phyloP scores from a whole-genome alignment of 2,797 vertebrate species.

The Morelia viridis region DNA sequence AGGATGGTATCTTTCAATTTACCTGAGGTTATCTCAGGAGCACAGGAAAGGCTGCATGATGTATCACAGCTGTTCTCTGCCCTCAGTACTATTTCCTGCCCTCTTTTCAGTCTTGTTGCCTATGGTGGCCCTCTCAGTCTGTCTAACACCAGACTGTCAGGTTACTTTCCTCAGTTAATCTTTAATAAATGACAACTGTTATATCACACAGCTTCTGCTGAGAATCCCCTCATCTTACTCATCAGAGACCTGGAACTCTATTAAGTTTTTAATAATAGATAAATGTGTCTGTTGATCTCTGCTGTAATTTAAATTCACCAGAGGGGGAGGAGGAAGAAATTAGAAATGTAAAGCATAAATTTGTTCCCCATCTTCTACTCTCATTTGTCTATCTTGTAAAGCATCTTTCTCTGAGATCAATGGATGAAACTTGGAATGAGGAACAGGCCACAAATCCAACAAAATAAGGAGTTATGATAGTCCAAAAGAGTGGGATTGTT shows the following conservation, averaged over 20 bases:
- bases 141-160: not conserved
- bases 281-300: constrained; percentile 61
- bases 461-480: constrained; percentile 41
- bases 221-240: constrained; percentile 49
- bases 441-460: not conserved
- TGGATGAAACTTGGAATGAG: constrained; percentile 32
- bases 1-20: not conserved
- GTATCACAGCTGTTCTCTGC: not conserved
- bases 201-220: constrained; percentile 49
- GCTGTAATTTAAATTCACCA: constrained; percentile 55
- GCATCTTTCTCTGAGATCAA: constrained; percentile 35
- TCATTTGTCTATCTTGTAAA: constrained; percentile 27
- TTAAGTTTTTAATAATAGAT: constrained; percentile 64
- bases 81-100: not conserved
- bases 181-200: constrained; percentile 35
- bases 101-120: not conserved
- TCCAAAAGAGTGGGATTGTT: constrained; percentile 56
- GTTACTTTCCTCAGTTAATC: constrained; percentile 38
- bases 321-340: constrained; percentile 30
- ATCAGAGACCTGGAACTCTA: constrained; percentile 53
- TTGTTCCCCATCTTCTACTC: constrained; percentile 28
- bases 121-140: not conserved
- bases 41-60: not conserved
- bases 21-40: not conserved
- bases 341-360: constrained; percentile 50